A percentile compares a stretch with the other conserved stretches of the same genome.
phyloP scores from a whole-genome alignment of 37 sponge, comb jelly and placozoan genomes.

The Dysidea cf. avara region DNA sequence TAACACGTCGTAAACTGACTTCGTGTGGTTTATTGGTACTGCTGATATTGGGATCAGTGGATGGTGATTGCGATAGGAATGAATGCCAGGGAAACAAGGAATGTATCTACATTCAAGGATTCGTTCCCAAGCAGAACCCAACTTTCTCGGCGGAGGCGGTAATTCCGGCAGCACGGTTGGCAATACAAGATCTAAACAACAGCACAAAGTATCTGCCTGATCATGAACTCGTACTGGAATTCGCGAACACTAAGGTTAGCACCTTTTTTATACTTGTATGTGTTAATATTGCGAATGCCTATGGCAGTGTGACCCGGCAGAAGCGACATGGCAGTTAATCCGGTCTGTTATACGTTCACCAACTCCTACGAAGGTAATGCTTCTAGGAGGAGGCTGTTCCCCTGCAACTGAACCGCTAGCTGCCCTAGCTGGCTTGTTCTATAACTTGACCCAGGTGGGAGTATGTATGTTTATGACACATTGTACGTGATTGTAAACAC shows the following conservation, averaged over 20 bases:
- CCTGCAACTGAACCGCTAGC: constrained; percentile 54
- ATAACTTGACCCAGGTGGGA: constrained; percentile 49
- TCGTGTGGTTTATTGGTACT: too few species aligned
- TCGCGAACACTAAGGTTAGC: constrained; percentile 53
- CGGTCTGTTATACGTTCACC: constrained; percentile 30
- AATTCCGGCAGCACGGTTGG: constrained; percentile 48
- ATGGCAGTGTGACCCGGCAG: constrained; percentile 58
- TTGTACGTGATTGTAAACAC: neutral
- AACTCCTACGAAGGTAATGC: constrained; percentile 30
- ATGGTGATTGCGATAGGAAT: too few species aligned
- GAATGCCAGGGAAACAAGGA: too few species aligned
- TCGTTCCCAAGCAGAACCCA: constrained; percentile 31
- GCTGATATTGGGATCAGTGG: too few species aligned
- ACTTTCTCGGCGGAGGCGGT: constrained; percentile 22
- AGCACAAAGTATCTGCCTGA: constrained; percentile 24
- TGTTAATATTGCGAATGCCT: neutral
- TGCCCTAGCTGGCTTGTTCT: constrained; percentile 49
- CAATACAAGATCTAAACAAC: constrained; percentile 56
- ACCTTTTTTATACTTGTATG: neutral
- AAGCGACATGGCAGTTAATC: constrained; percentile 71
- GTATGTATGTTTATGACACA: constrained; percentile 1
- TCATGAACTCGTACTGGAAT: constrained; percentile 29
- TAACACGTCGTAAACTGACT: too few species aligned
- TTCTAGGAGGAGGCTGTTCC: constrained; percentile 69
- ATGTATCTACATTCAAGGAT: constrained; percentile 41